Evolutionary conservation across 2,113 vertebrate species (phyloP).

Genomic region (Aepyceros melampus): DNA sequence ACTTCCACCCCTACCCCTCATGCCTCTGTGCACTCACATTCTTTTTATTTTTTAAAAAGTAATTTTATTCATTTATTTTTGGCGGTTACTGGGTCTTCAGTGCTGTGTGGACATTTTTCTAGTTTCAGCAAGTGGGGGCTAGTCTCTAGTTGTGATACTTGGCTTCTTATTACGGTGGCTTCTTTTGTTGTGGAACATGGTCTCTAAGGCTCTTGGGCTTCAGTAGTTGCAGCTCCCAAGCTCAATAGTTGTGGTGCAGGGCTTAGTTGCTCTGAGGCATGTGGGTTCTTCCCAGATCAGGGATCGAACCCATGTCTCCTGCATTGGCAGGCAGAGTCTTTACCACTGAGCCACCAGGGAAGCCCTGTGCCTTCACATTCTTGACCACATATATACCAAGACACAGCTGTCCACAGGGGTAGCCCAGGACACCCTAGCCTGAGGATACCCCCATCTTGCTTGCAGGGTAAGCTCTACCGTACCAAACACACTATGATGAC

Average conservation of each 20-base stretch:
- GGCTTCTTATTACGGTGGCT: not conserved
- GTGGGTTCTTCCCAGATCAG: not conserved
- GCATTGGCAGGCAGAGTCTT: not conserved
- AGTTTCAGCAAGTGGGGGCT: not conserved
- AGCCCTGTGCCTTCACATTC: not conserved
- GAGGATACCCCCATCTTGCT: not conserved
- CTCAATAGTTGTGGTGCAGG: not conserved
- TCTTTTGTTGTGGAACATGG: not conserved
- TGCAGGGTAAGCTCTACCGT: slow-evolving; percentile 83
- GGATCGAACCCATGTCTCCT: not conserved
- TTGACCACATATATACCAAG: not conserved
- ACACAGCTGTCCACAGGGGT: not conserved
- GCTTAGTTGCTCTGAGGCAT: not conserved
- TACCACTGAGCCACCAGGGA: not conserved
- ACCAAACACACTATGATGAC: slow-evolving; percentile 94
- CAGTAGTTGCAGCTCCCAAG: not conserved
- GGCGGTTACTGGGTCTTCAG: not conserved
- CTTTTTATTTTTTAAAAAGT: not conserved
- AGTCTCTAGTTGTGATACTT: not conserved
- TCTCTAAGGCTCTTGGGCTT: not conserved
- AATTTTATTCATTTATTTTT: not conserved
- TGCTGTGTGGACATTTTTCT: not conserved
- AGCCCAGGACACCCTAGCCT: not conserved
- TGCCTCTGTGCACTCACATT: not conserved
- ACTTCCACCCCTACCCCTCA: not conserved